A percentile compares a stretch with the other conserved stretches of the same genome.
Evolutionary conservation across 2,888 invertebrate species (phyloP).

Genomic region (Xanthia icteritia): DNA sequence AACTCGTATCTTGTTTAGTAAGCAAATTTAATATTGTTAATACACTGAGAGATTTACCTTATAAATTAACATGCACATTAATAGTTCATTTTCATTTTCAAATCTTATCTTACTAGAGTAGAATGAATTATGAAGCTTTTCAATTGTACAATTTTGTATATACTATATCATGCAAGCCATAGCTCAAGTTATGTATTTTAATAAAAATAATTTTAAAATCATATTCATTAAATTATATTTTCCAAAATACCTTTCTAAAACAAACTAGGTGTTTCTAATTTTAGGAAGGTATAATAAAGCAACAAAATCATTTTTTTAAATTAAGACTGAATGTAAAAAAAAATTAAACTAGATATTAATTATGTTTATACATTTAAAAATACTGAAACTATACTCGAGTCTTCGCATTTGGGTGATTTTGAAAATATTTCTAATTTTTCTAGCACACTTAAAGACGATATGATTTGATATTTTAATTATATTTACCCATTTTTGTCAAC

Average conservation of each 20-base stretch:
- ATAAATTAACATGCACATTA: constrained; percentile 28
- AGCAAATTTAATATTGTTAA: too few relatives aligned
- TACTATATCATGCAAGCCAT: constrained; percentile 26
- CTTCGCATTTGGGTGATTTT: neutral
- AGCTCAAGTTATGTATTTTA: constrained; percentile 33
- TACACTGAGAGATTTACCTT: constrained; percentile 15
- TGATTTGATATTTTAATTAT: neutral
- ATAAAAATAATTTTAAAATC: constrained; percentile 2
- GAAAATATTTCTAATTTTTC: neutral
- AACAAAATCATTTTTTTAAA: neutral
- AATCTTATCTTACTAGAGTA: constrained; percentile 46
- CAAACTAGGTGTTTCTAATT: neutral
- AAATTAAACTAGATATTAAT: constrained; percentile 14
- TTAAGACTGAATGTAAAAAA: neutral
- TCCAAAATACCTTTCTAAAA: neutral
- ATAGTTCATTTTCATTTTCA: constrained; percentile 42
- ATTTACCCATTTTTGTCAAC: neutral
- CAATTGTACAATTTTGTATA: constrained; percentile 49
- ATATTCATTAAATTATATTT: neutral
- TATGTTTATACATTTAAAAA: constrained; percentile 38
- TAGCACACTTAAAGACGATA: neutral
- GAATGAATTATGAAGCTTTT: constrained; percentile 48
- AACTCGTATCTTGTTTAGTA: neutral
- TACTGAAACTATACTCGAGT: constrained; percentile 36
- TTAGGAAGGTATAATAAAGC: neutral